These are phyloP conservation scores for Abrostola tripartita DNA, from an alignment of 2,888 invertebrate species.

Conservation along the genomic window DNA sequence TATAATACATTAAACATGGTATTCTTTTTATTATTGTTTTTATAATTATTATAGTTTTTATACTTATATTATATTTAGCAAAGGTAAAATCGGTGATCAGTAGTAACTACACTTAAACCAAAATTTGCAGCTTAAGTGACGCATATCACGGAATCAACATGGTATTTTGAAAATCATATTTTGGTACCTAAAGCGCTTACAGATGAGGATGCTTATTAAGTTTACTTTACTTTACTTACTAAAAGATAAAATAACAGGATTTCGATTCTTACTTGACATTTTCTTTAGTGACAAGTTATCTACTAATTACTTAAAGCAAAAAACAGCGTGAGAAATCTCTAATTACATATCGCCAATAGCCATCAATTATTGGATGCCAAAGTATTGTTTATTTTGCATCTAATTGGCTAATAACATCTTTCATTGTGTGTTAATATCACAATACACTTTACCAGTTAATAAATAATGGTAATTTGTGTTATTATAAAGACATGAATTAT, in stretches of 20 bases:
- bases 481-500: conserved; percentile 29
- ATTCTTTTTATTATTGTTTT: no score
- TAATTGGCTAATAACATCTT: conserved; percentile 40
- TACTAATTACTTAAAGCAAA: conserved; percentile 16
- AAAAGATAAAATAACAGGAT: neutral
- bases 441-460: conserved; percentile 13
- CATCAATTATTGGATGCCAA: conserved; percentile 33
- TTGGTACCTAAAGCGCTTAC: no score
- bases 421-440: conserved; percentile 40
- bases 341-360: conserved; percentile 28
- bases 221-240: no score
- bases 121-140: neutral
- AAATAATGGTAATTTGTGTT: conserved; percentile 25
- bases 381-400: conserved; percentile 33
- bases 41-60: no score
- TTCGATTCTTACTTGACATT: neutral
- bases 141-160: no score
- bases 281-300: neutral
- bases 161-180: no score
- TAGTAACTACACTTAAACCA: neutral
- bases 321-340: conserved; percentile 11
- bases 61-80: no score
- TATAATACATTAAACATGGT: no score
- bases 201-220: no score
- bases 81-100: no score